Conservation (phyloP, 2,888 invertebrate genomes). For the Nomada fabriciana region DNA sequence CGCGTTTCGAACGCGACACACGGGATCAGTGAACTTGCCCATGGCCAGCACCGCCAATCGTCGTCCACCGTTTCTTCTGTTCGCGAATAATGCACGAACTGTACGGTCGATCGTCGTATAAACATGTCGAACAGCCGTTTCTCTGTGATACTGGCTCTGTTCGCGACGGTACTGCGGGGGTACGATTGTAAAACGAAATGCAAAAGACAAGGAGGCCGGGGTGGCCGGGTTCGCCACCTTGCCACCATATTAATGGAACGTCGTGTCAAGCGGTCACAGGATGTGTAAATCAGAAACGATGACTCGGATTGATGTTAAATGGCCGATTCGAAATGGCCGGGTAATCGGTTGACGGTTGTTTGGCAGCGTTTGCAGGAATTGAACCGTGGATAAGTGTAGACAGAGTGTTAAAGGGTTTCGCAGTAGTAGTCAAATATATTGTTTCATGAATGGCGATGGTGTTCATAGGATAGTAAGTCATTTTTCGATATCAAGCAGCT, state of each 20-base stretch:
- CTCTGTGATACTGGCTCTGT: neutral
- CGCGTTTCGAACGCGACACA: conserved; percentile 54
- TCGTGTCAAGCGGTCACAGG: conserved; percentile 45
- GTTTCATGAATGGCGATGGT: too few relatives aligned
- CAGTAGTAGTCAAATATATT: too few relatives aligned
- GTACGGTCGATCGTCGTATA: conserved; percentile 50
- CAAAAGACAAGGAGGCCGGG: neutral
- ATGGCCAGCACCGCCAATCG: conserved; percentile 66
- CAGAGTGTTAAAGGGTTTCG: too few relatives aligned
- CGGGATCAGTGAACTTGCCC: conserved; percentile 74
- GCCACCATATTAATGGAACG: conserved; percentile 43
- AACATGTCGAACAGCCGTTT: conserved; percentile 33
- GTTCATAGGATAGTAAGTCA: too few relatives aligned
- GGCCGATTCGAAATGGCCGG: conserved; percentile 8
- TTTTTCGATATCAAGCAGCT: too few relatives aligned
- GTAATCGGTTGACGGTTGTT: neutral
- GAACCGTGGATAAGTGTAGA: too few relatives aligned
- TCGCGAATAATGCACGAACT: conserved; percentile 54
- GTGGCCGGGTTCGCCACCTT: conserved; percentile 20
- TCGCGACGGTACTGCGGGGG: neutral
- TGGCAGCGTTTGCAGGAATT: neutral
- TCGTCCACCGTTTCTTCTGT: conserved; percentile 51
- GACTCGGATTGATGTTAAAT: conserved; percentile 29
- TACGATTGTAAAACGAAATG: conserved; percentile 14
- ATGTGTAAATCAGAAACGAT: conserved; percentile 47